phyloP scores from a whole-genome alignment of 2,113 vertebrate species.

The Oceanodroma tethys region DNA sequence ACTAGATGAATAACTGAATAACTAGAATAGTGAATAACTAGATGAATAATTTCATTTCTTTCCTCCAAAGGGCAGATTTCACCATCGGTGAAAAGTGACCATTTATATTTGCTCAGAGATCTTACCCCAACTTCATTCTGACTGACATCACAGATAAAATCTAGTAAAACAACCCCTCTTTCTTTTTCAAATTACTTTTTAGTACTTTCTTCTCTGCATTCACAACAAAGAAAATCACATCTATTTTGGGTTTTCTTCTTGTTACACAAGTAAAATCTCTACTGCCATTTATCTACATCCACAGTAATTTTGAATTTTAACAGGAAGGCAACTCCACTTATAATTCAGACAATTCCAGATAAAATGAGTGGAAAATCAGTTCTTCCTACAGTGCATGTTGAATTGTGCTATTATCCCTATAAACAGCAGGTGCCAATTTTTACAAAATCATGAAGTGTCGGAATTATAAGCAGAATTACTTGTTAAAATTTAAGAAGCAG shows the following conservation, averaged over 20 bases:
- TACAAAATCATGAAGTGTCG: conserved; percentile 53
- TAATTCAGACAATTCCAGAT: conserved; percentile 66
- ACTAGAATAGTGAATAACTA: no score
- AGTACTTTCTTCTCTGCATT: not conserved
- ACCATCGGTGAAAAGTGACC: not conserved
- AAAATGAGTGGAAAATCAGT: conserved; percentile 69
- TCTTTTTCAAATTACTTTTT: not conserved
- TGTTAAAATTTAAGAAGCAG: conserved; percentile 67
- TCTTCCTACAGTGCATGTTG: conserved; percentile 51
- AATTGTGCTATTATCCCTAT: conserved; percentile 66
- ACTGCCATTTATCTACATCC: not conserved
- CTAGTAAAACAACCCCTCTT: not conserved
- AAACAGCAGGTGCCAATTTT: conserved; percentile 65
- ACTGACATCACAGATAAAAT: not conserved
- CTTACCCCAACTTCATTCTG: not conserved
- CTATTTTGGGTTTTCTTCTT: not conserved
- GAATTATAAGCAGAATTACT: conserved; percentile 73
- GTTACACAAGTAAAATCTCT: not conserved
- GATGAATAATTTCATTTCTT: not conserved
- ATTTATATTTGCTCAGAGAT: not conserved
- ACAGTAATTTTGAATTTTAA: not conserved
- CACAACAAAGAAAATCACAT: not conserved
- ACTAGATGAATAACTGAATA: not conserved
- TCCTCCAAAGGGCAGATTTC: not conserved
- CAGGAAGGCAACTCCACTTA: not conserved